These are phyloP conservation scores for Pampusana beccarii DNA, from an alignment of 2,113 vertebrate genomes.

Conservation along the genomic window DNA sequence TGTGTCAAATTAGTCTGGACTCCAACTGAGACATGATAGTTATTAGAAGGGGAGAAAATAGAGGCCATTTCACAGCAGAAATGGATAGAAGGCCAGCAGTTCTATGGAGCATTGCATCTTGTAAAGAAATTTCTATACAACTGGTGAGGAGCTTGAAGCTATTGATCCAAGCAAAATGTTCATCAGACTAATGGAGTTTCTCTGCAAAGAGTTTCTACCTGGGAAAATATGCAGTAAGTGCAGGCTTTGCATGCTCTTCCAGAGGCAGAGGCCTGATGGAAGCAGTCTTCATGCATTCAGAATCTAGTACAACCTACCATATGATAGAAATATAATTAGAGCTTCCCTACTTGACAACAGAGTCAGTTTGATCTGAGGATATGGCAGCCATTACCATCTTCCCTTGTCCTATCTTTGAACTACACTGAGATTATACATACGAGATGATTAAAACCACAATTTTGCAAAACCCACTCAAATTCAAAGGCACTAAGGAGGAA, in stretches of 20 bases:
- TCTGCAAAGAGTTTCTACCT: not conserved
- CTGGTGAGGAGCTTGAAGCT: not conserved
- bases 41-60: not conserved
- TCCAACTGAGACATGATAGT: not conserved
- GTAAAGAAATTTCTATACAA: not conserved
- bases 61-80: not conserved
- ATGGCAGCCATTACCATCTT: not conserved
- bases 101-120: not conserved
- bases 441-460: not conserved
- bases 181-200: not conserved
- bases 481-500: not conserved
- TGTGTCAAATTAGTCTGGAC: not conserved
- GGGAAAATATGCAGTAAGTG: not conserved
- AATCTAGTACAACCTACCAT: not conserved
- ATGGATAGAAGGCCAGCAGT: not conserved
- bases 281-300: not conserved
- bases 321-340: not conserved
- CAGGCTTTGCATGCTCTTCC: not conserved
- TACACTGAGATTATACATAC: not conserved
- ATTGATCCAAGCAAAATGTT: not conserved
- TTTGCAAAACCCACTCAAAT: not conserved
- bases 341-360: not conserved
- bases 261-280: not conserved
- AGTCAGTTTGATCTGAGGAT: not conserved
- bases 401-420: not conserved